Conservation (phyloP, 2,888 invertebrate species). For the Bhutanitis thaidina region DNA sequence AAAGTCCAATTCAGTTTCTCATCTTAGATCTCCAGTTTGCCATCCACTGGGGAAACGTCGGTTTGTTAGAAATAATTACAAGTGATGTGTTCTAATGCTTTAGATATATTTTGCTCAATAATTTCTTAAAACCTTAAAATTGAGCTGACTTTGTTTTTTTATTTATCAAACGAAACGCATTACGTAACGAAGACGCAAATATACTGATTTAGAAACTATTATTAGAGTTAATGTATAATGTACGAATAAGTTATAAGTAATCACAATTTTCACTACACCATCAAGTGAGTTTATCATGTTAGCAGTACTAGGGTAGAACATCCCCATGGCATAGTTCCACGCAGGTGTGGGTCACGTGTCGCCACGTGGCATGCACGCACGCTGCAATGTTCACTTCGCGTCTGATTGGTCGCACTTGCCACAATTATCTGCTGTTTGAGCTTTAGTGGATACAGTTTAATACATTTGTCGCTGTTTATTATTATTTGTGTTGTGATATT, state of each 20-base stretch:
- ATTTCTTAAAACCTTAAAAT: no score
- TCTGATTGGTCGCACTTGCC: slow-evolving; percentile 68
- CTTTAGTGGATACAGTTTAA: slow-evolving; percentile 43
- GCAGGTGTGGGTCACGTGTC: slow-evolving; percentile 57
- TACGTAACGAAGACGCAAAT: no score
- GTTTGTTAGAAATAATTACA: slow-evolving; percentile 18
- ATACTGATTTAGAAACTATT: no score
- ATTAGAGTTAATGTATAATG: no score
- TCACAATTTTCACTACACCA: neutral
- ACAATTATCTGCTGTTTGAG: slow-evolving; percentile 51
- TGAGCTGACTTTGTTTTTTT: no score
- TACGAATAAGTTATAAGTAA: no score
- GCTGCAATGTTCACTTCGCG: slow-evolving; percentile 26
- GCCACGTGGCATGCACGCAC: slow-evolving; percentile 43
- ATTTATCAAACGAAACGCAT: no score
- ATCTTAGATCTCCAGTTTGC: slow-evolving; percentile 53
- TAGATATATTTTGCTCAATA: neutral
- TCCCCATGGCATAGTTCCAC: slow-evolving; percentile 6
- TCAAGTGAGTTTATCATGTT: neutral
- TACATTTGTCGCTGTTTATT: slow-evolving; percentile 33
- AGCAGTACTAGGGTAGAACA: neutral
- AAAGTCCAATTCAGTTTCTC: slow-evolving; percentile 66
- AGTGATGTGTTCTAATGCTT: neutral
- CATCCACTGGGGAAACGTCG: slow-evolving; percentile 27
- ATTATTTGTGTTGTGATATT: slow-evolving; percentile 23